Evolutionary conservation across 2,888 invertebrate species (phyloP).

Genomic region (Drosophila hamatofila): DNA sequence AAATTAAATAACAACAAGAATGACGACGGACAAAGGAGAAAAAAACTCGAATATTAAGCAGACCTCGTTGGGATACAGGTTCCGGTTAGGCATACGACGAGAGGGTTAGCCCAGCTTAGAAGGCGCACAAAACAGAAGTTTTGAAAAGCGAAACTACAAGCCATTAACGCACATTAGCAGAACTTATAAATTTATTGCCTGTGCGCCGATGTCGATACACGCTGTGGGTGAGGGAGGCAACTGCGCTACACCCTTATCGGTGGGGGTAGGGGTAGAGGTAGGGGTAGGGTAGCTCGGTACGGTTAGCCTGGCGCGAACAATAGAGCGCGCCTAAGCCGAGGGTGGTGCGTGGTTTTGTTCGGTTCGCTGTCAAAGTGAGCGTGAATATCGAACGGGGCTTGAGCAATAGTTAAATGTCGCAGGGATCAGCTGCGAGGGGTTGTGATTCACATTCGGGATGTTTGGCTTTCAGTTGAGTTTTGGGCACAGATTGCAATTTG

Average conservation of each 20-base stretch:
- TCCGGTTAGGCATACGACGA: conserved; percentile 1
- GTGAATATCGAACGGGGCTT: conserved; percentile 43
- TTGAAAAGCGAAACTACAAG: conserved; percentile 70
- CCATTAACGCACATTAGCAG: conserved; percentile 79
- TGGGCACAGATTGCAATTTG: neutral
- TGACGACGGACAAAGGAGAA: conserved; percentile 19
- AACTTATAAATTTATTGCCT: conserved; percentile 80
- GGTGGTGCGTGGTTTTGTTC: conserved; percentile 4
- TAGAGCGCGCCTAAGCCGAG: conserved; percentile 28
- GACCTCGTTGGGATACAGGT: conserved; percentile 24
- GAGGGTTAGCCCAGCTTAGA: conserved; percentile 14
- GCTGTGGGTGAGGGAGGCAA: conserved; percentile 2
- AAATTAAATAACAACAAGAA: conserved; percentile 75
- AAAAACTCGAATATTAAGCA: conserved; percentile 50
- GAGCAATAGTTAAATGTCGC: conserved; percentile 12
- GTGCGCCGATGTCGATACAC: conserved; percentile 39
- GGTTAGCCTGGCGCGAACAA: conserved; percentile 24
- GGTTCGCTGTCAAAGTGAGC: conserved; percentile 66
- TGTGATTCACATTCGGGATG: neutral
- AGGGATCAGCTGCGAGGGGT: conserved; percentile 24
- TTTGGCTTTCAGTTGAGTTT: neutral
- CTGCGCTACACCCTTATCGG: conserved; percentile 1
- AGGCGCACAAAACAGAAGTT: conserved; percentile 44
- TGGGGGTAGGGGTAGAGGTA: neutral
- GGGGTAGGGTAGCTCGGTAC: conserved; percentile 23